Conservation (phyloP, 2,797 vertebrate genomes). For the Malurus leucopterus region DNA sequence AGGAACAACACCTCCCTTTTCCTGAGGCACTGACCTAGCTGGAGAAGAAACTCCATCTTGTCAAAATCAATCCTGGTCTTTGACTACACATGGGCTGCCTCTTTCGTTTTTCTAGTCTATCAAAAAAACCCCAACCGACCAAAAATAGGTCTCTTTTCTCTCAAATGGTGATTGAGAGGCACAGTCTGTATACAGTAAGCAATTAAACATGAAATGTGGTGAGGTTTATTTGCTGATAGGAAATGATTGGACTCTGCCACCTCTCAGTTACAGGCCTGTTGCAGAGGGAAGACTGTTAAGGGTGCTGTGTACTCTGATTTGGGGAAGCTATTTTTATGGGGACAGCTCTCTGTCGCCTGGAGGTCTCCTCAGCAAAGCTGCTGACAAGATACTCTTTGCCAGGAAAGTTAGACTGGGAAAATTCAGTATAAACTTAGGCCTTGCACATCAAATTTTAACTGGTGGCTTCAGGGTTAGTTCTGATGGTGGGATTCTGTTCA, state of each 20-base stretch:
- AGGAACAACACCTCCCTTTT: neutral
- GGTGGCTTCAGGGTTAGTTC: neutral
- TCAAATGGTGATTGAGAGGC: neutral
- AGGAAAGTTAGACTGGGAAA: neutral
- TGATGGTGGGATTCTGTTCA: neutral
- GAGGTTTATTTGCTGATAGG: neutral
- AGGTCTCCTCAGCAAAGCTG: neutral
- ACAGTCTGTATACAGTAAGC: neutral
- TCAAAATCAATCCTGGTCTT: neutral
- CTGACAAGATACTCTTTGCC: neutral
- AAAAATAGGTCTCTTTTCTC: neutral
- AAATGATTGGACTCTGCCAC: neutral
- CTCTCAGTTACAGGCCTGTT: neutral
- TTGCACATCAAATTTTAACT: neutral
- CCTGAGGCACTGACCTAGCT: neutral
- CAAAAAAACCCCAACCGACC: neutral
- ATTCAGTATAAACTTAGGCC: neutral
- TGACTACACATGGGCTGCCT: neutral
- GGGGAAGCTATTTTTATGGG: neutral
- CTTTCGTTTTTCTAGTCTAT: neutral
- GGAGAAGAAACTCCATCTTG: neutral
- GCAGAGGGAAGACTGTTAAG: neutral
- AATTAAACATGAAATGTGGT: neutral
- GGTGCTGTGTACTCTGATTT: neutral
- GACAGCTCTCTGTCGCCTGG: neutral